phyloP scores from a whole-genome alignment of 1,140 invertebrate species.

The Branchinecta lynchi region DNA sequence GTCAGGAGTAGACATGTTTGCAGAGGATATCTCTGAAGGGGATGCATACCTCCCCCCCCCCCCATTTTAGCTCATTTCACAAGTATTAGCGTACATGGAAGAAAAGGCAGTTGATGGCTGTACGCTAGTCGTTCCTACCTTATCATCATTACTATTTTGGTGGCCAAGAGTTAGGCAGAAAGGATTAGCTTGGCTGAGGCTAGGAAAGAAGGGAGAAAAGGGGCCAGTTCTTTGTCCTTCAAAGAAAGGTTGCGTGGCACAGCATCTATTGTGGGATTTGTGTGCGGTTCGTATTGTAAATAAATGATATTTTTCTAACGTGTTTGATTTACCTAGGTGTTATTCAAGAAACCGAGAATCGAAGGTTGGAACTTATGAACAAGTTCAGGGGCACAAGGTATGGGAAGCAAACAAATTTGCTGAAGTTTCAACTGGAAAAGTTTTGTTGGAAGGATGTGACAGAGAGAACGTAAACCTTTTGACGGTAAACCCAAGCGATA shows the following conservation, averaged over 20 bases:
- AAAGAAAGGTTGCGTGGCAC: background rate
- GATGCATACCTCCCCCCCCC: background rate
- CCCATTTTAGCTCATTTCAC: background rate
- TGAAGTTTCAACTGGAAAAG: background rate
- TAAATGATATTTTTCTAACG: no score
- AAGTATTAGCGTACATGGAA: background rate
- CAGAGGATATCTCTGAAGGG: background rate
- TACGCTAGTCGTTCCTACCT: background rate
- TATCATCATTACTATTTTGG: background rate
- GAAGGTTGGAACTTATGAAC: background rate
- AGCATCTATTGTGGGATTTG: background rate
- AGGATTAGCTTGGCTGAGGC: background rate
- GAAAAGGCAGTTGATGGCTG: background rate
- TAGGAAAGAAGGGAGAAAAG: no score
- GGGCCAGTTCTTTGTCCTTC: background rate
- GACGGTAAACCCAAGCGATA: background rate
- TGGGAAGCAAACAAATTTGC: slow-evolving; percentile 4
- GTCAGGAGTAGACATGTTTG: background rate
- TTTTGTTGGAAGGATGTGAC: no score
- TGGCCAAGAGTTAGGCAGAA: background rate
- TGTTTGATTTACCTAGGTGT: background rate
- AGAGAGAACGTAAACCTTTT: background rate
- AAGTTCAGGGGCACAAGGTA: background rate
- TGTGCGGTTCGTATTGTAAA: background rate
- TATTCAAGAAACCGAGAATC: background rate